phyloP scores from a whole-genome alignment of 2,797 vertebrate genomes.

The Ptychobarbus kaznakovi region DNA sequence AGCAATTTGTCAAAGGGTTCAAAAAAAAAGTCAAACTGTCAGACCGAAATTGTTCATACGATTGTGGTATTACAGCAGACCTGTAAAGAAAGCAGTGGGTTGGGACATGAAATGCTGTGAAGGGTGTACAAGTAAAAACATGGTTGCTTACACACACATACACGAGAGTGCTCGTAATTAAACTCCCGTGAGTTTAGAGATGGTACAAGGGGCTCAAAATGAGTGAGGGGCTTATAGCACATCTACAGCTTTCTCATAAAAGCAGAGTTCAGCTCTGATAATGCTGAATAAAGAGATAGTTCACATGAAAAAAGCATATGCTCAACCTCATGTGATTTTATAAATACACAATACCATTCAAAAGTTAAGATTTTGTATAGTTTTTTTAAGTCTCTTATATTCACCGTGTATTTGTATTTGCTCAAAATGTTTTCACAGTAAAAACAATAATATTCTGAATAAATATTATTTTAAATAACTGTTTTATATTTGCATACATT shows the following conservation, averaged over 20 bases:
- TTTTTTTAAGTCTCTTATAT: neutral
- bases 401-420: neutral
- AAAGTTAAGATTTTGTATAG: neutral
- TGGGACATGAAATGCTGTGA: constrained; percentile 10
- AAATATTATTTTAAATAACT: neutral
- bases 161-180: constrained; percentile 26
- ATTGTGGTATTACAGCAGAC: constrained; percentile 51
- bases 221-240: neutral
- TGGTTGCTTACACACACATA: constrained; percentile 8
- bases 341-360: neutral
- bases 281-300: neutral
- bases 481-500: neutral
- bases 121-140: constrained; percentile 18
- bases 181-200: constrained; percentile 19
- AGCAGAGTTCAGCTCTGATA: neutral
- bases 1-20: constrained; percentile 69
- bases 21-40: constrained; percentile 72
- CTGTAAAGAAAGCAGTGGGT: constrained; percentile 45
- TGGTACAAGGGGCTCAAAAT: neutral
- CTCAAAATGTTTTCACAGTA: neutral
- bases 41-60: constrained; percentile 68
- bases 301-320: neutral
- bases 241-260: neutral
- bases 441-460: neutral
- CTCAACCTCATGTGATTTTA: neutral